phyloP scores from a whole-genome alignment of 2,888 invertebrate genomes.

The Eupithecia insigniata region DNA sequence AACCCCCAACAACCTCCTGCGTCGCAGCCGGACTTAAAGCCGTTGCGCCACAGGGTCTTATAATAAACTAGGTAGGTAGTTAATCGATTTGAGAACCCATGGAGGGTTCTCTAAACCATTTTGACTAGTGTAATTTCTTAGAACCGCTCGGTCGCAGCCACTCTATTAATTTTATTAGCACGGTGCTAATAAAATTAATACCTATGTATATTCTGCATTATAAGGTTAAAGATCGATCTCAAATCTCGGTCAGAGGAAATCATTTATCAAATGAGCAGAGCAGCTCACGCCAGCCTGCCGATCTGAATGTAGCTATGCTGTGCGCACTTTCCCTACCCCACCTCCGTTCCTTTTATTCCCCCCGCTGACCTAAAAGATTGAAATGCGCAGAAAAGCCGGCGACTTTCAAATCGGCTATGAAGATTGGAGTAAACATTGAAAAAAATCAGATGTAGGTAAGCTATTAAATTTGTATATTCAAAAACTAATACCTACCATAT shows the following conservation, averaged over 20 bases:
- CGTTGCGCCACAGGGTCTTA: too few relatives aligned
- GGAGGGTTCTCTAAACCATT: too few relatives aligned
- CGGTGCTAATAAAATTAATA: not conserved
- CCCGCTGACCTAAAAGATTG: conserved; percentile 5
- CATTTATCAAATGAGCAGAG: not conserved
- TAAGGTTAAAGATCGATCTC: not conserved
- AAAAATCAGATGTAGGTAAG: not conserved
- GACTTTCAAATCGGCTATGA: not conserved
- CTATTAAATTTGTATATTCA: not conserved
- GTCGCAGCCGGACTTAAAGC: too few relatives aligned
- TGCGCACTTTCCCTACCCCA: conserved; percentile 5
- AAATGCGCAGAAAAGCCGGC: not conserved
- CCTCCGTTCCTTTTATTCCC: not conserved
- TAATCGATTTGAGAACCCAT: too few relatives aligned
- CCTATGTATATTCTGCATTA: not conserved
- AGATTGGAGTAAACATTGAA: not conserved
- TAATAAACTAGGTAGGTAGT: too few relatives aligned
- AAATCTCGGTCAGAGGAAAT: not conserved
- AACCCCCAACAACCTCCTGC: too few relatives aligned
- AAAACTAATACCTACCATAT: not conserved
- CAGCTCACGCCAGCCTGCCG: not conserved
- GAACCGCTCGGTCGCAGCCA: not conserved
- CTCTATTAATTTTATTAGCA: too few relatives aligned
- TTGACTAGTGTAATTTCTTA: not conserved
- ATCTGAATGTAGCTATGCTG: not conserved